Conservation (phyloP, 2,797 vertebrate genomes). For the Eurystomus glaucurus region DNA sequence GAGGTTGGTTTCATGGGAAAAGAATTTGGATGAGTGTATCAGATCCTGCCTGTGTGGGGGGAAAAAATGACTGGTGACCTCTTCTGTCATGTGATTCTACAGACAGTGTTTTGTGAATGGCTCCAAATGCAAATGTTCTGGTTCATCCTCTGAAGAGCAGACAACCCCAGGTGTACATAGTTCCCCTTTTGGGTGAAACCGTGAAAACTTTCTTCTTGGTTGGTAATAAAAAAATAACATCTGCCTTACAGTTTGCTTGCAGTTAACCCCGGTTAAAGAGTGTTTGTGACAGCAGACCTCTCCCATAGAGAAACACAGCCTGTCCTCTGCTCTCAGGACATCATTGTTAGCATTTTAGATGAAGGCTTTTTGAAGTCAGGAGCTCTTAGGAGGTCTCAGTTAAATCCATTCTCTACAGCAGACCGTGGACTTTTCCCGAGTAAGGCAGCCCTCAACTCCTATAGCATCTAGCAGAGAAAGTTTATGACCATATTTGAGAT, state of each 20-base stretch:
- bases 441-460: neutral
- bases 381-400: neutral
- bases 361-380: neutral
- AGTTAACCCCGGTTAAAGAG: neutral
- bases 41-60: neutral
- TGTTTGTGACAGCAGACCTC: neutral
- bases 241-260: neutral
- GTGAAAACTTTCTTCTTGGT: conserved; percentile 60
- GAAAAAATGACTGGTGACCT: neutral
- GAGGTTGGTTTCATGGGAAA: neutral
- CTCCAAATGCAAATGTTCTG: conserved; percentile 30
- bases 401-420: neutral
- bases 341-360: neutral
- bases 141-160: neutral
- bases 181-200: conserved; percentile 64
- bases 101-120: conserved; percentile 26
- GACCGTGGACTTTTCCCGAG: neutral
- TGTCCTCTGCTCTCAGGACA: neutral
- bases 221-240: neutral
- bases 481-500: neutral
- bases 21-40: neutral
- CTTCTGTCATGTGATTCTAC: neutral
- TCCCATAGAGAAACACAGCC: neutral
- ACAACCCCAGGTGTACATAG: conserved; percentile 51
- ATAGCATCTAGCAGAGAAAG: neutral